Conservation (phyloP, 2,797 vertebrate genomes). For the Mus spretus region DNA sequence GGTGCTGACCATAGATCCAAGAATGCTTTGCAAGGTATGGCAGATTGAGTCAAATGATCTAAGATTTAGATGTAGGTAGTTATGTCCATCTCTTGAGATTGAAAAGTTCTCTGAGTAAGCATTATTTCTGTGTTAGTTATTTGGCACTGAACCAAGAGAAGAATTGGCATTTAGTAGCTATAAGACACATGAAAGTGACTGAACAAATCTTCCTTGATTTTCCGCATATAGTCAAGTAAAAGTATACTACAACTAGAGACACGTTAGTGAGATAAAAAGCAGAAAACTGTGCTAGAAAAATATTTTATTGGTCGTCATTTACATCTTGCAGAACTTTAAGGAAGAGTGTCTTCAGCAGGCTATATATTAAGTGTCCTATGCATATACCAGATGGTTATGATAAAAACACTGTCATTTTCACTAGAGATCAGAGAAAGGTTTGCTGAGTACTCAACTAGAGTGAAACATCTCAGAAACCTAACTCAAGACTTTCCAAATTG, state of each 20-base stretch:
- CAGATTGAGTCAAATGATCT: background rate
- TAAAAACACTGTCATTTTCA: background rate
- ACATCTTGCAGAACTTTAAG: background rate
- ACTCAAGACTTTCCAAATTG: background rate
- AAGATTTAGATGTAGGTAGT: background rate
- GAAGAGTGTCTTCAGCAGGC: background rate
- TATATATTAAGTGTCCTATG: background rate
- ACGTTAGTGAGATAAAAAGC: background rate
- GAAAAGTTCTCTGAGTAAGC: background rate
- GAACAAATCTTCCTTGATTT: background rate
- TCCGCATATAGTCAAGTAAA: background rate
- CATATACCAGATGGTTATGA: background rate
- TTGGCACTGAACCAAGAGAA: background rate
- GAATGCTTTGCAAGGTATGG: background rate
- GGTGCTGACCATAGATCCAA: background rate
- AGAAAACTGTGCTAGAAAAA: background rate
- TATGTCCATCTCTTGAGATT: background rate
- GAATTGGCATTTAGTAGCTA: background rate
- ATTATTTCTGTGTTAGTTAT: background rate
- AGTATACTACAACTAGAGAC: background rate
- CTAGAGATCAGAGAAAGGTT: background rate
- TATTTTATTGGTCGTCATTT: background rate
- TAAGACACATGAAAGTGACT: conserved; percentile 13
- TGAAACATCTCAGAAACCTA: background rate
- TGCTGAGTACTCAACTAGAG: background rate